Evolutionary conservation across 2,797 vertebrate genomes (phyloP).

Genomic region (Micromesistius poutassou): DNA sequence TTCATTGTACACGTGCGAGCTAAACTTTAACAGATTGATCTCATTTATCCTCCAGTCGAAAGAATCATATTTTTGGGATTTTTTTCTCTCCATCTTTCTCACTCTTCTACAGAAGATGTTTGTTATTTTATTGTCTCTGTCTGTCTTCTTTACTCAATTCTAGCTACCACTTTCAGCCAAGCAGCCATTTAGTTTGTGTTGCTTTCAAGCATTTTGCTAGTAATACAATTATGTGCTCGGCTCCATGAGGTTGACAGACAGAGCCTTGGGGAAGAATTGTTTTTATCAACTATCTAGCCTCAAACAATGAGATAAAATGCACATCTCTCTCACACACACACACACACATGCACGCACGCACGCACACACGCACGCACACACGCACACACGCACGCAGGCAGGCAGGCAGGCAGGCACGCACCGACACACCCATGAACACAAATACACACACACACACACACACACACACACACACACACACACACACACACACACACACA

Average conservation of each 20-base stretch:
- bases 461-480: too few species aligned
- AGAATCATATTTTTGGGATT: too few species aligned
- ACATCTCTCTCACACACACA: conserved; percentile 26
- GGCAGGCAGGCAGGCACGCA: too few species aligned
- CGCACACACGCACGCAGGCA: too few species aligned
- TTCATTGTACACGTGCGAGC: background rate
- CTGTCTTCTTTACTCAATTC: conserved; percentile 40
- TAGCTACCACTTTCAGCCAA: conserved; percentile 37
- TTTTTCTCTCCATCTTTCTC: background rate
- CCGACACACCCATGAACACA: too few species aligned
- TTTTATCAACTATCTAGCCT: conserved; percentile 44
- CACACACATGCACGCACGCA: conserved; percentile 25
- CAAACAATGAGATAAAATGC: background rate
- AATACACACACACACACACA: too few species aligned
- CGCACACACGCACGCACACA: conserved; percentile 17
- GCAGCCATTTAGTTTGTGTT: conserved; percentile 43
- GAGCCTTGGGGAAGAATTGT: conserved; percentile 33
- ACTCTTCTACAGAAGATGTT: background rate
- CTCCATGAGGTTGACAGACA: conserved; percentile 50
- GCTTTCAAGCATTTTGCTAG: conserved; percentile 49
- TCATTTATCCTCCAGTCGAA: background rate
- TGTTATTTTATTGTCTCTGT: background rate
- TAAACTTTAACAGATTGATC: background rate
- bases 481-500: too few species aligned
- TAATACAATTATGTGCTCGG: conserved; percentile 59